A percentile compares a stretch with the other conserved stretches of the same genome.
These are phyloP conservation scores for Germaria angustata DNA, from an alignment of 2,888 invertebrate species.

Conservation along the genomic window DNA sequence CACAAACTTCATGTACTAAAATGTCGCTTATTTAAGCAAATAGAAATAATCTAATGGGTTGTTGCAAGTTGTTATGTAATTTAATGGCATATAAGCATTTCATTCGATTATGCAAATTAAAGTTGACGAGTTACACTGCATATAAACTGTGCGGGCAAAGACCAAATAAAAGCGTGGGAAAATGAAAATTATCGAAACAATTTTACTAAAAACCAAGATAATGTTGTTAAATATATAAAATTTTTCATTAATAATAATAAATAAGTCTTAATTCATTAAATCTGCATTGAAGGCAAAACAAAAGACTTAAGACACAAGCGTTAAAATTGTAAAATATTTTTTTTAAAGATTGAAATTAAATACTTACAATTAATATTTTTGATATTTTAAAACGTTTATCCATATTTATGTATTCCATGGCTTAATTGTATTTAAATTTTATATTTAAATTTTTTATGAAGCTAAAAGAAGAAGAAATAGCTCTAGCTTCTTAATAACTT, in stretches of 20 bases:
- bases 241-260: not conserved
- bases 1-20: too few species aligned
- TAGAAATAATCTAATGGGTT: not conserved
- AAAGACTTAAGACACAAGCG: too few species aligned
- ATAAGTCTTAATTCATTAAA: not conserved
- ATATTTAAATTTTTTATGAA: not conserved
- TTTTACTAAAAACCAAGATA: not conserved
- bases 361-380: conserved; percentile 75
- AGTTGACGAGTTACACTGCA: not conserved
- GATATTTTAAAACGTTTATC: conserved; percentile 73
- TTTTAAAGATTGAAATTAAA: not conserved
- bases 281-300: not conserved
- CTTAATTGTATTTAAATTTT: too few species aligned
- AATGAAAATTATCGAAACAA: not conserved
- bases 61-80: not conserved
- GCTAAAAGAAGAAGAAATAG: not conserved
- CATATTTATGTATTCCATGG: conserved; percentile 72
- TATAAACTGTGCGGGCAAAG: not conserved
- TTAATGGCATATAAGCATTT: not conserved
- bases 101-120: not conserved
- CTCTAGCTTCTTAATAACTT: not conserved
- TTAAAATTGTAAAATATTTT: not conserved
- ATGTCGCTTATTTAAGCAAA: too few species aligned
- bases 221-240: not conserved
- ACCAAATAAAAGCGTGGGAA: not conserved